Evolutionary conservation across 1,140 invertebrate genomes (phyloP).

Genomic region (Drosophila guanche): DNA sequence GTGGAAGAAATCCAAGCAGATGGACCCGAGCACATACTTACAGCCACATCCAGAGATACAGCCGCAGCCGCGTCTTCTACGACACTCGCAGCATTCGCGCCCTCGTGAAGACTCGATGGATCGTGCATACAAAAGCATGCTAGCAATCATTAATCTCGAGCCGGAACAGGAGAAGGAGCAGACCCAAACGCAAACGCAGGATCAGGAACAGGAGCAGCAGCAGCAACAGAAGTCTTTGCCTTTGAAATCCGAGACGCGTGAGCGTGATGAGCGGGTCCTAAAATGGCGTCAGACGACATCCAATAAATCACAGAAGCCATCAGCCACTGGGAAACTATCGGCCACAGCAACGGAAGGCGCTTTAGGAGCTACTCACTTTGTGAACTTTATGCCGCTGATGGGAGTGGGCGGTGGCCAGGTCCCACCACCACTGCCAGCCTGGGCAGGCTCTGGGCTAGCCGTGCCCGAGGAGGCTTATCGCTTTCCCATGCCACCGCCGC

Average conservation of each 20-base stretch:
- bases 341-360: background rate
- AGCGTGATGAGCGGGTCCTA: too few relatives aligned
- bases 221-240: background rate
- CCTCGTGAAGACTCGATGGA: too few relatives aligned
- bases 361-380: slow-evolving; percentile 19
- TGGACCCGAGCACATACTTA: slow-evolving; percentile 47
- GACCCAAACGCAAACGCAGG: background rate
- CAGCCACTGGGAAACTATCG: background rate
- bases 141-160: background rate
- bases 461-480: slow-evolving; percentile 43
- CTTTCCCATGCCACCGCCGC: slow-evolving; percentile 12
- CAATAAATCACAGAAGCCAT: too few relatives aligned
- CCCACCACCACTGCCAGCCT: slow-evolving; percentile 8
- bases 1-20: slow-evolving; percentile 54
- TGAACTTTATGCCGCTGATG: slow-evolving; percentile 49
- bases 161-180: background rate
- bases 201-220: slow-evolving; percentile 4
- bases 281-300: too few relatives aligned
- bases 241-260: too few relatives aligned
- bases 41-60: slow-evolving; percentile 27
- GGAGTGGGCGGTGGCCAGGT: slow-evolving; percentile 10
- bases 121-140: too few relatives aligned
- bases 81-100: too few relatives aligned
- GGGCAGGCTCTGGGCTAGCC: slow-evolving; percentile 27
- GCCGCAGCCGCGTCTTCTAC: slow-evolving; percentile 8